phyloP scores from a whole-genome alignment of 1,140 invertebrate genomes.

The Onthophagus taurus region DNA sequence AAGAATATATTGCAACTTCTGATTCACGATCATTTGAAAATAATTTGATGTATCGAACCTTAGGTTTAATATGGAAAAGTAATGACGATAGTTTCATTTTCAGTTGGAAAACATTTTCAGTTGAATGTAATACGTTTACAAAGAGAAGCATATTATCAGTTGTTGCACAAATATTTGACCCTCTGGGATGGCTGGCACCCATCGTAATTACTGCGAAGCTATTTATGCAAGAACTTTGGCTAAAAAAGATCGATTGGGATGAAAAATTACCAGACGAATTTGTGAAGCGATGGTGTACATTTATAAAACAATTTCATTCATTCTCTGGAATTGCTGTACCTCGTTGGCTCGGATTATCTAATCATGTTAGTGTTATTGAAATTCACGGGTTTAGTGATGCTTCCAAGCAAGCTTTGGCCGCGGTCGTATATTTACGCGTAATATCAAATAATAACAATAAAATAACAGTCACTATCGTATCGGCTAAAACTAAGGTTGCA shows the following conservation, averaged over 20 bases:
- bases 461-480: constrained; percentile 17
- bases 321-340: neutral
- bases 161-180: constrained; percentile 26
- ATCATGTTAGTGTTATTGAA: neutral
- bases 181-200: constrained; percentile 18
- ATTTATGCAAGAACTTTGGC: constrained; percentile 27
- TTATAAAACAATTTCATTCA: neutral
- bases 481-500: constrained; percentile 29
- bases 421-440: constrained; percentile 33
- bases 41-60: no score
- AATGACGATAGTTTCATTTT: constrained; percentile 1
- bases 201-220: constrained; percentile 27
- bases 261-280: neutral
- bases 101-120: neutral
- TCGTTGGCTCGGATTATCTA: no score
- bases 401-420: constrained; percentile 32
- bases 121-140: no score
- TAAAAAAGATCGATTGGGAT: constrained; percentile 10
- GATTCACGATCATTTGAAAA: no score
- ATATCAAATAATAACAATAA: neutral
- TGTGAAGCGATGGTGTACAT: neutral
- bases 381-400: constrained; percentile 36
- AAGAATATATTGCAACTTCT: no score
- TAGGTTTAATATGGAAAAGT: constrained; percentile 9
- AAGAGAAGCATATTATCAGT: constrained; percentile 25